Evolutionary conservation across 2,888 invertebrate species (phyloP), one percentile per base, ranked within the genome.

Genomic region (Metellina segmentata): DNA sequence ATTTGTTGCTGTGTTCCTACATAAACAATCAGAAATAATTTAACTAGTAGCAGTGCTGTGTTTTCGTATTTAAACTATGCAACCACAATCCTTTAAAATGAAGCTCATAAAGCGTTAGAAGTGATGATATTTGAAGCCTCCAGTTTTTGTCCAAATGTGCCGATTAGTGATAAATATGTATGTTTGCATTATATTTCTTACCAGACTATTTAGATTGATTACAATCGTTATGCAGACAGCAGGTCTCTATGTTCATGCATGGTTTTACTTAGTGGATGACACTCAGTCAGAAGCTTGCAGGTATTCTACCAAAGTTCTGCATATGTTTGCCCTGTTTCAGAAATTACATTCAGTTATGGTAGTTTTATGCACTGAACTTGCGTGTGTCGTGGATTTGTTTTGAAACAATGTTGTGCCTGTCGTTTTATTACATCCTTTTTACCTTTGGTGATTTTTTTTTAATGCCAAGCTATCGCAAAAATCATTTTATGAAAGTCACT

Each of bases 11-110:
- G 77, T 81, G 81, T 89, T 90, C 83, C 85, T 85, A 79, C 72
- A 79, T 85, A 90, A 85, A 79, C 90, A 85, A 90, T 90, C 90
- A 90, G 85, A 79, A 85, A 71, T 90, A 49, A 78, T 83, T 72
- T 77, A 79, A 81, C 74, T 69, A 49, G 79, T 90, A 90, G 85
- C 52, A 85, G 85, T 85, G 90, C 90, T 90, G 90, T 85, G 85
- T 90, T 85, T 78, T 69, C 75, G 85, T 61, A 81, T 87, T 87
- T 19, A 61, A 61, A 81, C 81, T 81, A 81, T 81, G 81, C 85
- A 86, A 86, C 78, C 77, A 86, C 85, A 85, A 85, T 85, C 85
- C 61, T 75, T 85, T 53, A 72, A 49, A 53, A 85, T 85, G 75
- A 85, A 85, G 85, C 85, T 85, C 85, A 85, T 85, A 85, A 75